Percentiles rank a stretch among this genome's conserved stretches.
These are phyloP conservation scores for Caradrina kadenii DNA, from an alignment of 2,888 invertebrate species.

Conservation along the genomic window DNA sequence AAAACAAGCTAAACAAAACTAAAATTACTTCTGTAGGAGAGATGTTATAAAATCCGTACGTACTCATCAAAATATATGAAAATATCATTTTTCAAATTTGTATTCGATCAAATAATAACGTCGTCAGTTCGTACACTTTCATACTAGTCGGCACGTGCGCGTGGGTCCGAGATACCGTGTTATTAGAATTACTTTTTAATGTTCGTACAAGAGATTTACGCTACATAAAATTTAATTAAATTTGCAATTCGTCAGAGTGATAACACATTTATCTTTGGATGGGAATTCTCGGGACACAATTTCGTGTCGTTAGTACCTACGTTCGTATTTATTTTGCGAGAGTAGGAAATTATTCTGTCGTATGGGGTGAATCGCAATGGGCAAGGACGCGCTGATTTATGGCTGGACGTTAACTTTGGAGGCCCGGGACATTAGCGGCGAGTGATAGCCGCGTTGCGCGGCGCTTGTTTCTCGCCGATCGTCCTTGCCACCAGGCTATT, in stretches of 20 bases:
- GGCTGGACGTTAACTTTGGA: slow-evolving; percentile 74
- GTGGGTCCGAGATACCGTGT: slow-evolving; percentile 61
- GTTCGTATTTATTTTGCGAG: slow-evolving; percentile 70
- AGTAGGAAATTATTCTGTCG: slow-evolving; percentile 73
- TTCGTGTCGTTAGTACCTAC: slow-evolving; percentile 64
- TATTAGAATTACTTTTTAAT: slow-evolving; percentile 75
- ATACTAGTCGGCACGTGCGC: slow-evolving; percentile 59
- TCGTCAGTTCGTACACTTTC: slow-evolving; percentile 28
- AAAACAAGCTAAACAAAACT: neutral
- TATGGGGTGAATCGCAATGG: slow-evolving; percentile 69
- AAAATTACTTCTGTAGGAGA: neutral
- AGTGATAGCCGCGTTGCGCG: slow-evolving; percentile 66
- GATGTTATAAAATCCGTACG: slow-evolving; percentile 30
- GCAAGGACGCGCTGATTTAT: slow-evolving; percentile 78
- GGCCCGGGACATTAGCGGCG: slow-evolving; percentile 75
- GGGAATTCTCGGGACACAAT: slow-evolving; percentile 63
- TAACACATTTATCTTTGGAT: slow-evolving; percentile 64
- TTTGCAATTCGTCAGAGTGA: slow-evolving; percentile 66
- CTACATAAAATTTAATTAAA: slow-evolving; percentile 77
- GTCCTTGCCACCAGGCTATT: slow-evolving; percentile 13
- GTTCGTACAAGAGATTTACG: slow-evolving; percentile 72
- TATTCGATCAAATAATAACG: slow-evolving; percentile 30
- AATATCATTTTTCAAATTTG: slow-evolving; percentile 47
- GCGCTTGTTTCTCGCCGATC: slow-evolving; percentile 10
- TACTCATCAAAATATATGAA: slow-evolving; percentile 47